These are phyloP conservation scores for Furcula furcula DNA, from an alignment of 2,888 invertebrate species.

Conservation along the genomic window DNA sequence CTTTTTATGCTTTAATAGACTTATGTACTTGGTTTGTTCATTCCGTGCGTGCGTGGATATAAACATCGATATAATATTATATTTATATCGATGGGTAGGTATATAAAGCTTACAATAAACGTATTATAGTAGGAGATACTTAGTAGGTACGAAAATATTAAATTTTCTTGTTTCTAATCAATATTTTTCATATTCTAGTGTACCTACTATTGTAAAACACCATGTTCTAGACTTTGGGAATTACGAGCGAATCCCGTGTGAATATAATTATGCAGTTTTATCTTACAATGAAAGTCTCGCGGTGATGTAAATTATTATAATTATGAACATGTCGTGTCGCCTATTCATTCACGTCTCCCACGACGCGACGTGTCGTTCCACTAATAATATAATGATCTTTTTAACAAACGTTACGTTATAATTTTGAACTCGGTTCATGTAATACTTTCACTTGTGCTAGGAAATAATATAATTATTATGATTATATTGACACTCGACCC, in stretches of 20 bases:
- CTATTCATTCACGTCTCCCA: constrained; percentile 73
- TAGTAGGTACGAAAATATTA: no score
- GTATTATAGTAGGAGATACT: no score
- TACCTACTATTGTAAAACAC: no score
- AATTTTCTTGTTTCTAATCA: no score
- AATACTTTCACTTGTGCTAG: constrained; percentile 42
- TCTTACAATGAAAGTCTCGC: constrained; percentile 56
- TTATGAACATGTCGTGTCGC: constrained; percentile 54
- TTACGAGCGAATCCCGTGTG: constrained; percentile 14
- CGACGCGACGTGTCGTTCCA: constrained; percentile 71
- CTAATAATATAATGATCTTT: constrained; percentile 55
- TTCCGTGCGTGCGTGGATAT: no score
- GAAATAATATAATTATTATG: neutral
- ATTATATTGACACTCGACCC: no score
- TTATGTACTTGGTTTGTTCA: no score
- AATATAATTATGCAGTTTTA: constrained; percentile 16
- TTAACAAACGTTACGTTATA: constrained; percentile 41
- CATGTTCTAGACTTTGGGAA: constrained; percentile 8
- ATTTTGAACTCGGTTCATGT: constrained; percentile 39
- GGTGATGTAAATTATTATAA: constrained; percentile 51
- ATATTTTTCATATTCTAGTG: no score
- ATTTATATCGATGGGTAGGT: no score
- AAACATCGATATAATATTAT: no score
- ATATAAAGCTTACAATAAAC: no score
- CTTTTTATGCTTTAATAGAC: no score